Base-by-base conservation (phyloP, 2,797 vertebrate species). In the Esox masquinongy region DNA sequence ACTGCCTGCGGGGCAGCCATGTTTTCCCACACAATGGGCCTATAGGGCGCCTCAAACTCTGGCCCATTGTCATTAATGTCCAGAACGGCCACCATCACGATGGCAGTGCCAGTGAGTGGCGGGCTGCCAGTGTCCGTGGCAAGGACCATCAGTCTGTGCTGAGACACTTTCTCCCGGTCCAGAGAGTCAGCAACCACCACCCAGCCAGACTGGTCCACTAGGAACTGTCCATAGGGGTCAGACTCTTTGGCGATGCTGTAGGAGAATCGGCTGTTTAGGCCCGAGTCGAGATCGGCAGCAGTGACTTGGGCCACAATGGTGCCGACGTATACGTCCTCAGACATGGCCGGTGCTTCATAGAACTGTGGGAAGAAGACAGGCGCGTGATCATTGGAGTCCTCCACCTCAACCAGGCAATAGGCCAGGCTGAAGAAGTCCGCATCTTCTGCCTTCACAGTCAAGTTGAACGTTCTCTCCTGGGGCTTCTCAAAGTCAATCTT, bases 61-160 rank as follows among this genome's bases (percentile, higher is more conserved):
- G 96, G 96, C 3, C 95, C 95, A 0, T 97, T 97, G 85, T 97
- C 96, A 6, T 97, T 97, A 39, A 96, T 70, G 0, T 97, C 96
- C 14, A 94, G 91, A n/a, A 97, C 84, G 0, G 91, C 90, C 68
- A 96, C 93, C 77, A 91, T 67, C 34, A 97, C 91, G 11, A 95
- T 94, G 74, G 95, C 94, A 11, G 93, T 96, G 74, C 96, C 95
- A 0, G 94, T 95, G 75, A 96, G 80, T 8, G 92, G 31, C 0
- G 95, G 95, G 51, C 78, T 93, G 26, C 96, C 96, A 77, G 88
- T 86, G 19, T 97, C 96, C 0, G 86, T 92, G 56, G 95, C 96
- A 3, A 94, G 85, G 74, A 97, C 88, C 85, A 95, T 85, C 72
- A 97, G 93, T 5, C 92, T 91, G 85, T 97, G 95, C 75, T 94